Conservation (phyloP, 2,113 vertebrate species). For the Gymnocephalus cernua region DNA sequence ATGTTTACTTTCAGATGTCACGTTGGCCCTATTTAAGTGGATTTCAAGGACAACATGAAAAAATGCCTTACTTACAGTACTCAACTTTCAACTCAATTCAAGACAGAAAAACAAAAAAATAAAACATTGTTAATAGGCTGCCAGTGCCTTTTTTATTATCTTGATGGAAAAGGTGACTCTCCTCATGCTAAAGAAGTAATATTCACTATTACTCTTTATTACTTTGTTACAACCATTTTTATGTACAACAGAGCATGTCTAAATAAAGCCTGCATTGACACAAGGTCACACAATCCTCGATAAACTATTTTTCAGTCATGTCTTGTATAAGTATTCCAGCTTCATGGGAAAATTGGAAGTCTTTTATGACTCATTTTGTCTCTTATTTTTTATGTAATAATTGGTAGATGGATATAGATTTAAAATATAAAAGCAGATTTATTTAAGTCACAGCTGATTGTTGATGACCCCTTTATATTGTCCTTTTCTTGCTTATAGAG, state of each 20-base stretch:
- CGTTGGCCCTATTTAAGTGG: neutral
- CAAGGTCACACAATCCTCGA: neutral
- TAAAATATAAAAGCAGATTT: neutral
- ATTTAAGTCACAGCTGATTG: neutral
- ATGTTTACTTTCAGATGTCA: neutral
- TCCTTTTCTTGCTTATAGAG: conserved; percentile 46
- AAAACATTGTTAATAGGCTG: neutral
- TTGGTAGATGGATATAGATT: neutral
- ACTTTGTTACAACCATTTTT: neutral
- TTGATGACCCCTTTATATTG: neutral
- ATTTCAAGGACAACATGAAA: neutral
- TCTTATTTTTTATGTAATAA: neutral
- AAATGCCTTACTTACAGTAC: neutral
- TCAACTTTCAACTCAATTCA: neutral
- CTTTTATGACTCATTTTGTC: neutral
- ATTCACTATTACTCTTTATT: neutral
- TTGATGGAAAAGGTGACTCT: neutral
- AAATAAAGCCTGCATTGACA: neutral
- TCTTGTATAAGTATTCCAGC: neutral
- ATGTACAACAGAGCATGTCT: neutral
- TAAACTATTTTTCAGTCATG: neutral
- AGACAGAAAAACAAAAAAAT: neutral
- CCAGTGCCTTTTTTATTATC: neutral
- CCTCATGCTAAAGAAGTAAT: neutral
- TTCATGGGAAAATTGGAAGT: neutral